Conservation (phyloP, 2,113 vertebrate genomes). For the Cochlearius cochlearius region DNA sequence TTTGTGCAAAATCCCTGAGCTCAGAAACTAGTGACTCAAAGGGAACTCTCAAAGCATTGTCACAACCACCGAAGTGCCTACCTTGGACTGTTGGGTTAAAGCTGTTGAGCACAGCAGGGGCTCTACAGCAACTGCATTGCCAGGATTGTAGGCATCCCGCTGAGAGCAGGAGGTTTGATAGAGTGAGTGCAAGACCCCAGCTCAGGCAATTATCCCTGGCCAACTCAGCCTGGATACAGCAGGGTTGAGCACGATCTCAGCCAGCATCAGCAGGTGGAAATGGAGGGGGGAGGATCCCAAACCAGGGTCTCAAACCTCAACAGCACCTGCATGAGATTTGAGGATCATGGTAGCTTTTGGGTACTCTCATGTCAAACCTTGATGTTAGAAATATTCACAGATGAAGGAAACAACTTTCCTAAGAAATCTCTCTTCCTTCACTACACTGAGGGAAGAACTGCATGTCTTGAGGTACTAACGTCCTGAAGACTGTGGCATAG, state of each 20-base stretch:
- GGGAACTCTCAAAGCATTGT: neutral
- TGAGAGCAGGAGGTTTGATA: neutral
- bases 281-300: rapidly evolving
- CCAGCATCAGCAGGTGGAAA: neutral
- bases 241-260: rapidly evolving
- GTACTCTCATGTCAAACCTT: neutral
- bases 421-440: neutral
- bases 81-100: neutral
- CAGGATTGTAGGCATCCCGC: neutral
- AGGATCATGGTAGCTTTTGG: neutral
- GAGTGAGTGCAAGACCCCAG: neutral
- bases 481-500: neutral
- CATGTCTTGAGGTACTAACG: rapidly evolving
- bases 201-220: neutral
- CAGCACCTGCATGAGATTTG: neutral
- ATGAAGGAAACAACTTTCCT: neutral
- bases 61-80: neutral
- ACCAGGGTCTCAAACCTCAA: neutral
- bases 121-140: neutral
- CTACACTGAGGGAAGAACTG: rapidly evolving
- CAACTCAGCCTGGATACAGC: neutral
- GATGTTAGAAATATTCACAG: neutral
- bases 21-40: neutral
- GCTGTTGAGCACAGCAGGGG: neutral
- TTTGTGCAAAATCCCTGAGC: neutral